Base-by-base conservation (phyloP, 2,888 invertebrate genomes). In the Calameuta pallipes region DNA sequence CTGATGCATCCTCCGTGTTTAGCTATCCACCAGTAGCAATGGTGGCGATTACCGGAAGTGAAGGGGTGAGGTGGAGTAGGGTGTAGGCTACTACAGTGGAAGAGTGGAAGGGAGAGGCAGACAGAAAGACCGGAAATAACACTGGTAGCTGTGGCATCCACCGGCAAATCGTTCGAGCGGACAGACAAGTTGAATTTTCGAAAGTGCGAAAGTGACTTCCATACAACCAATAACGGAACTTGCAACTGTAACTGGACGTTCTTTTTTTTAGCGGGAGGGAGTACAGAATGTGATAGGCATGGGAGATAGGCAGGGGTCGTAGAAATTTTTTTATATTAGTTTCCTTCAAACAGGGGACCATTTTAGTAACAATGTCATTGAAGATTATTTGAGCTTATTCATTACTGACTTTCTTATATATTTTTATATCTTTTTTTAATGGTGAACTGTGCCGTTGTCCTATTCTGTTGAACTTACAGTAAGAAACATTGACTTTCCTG, bases 101-200 rank as follows among this genome's bases (percentile, higher is more conserved):
- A 35, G 68, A 71, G 31, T 36, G 70, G 73, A 77, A 79, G 77
- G 75, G 78, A 78, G 81, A 77, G 83, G 83, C 81, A 83, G 80
- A 77, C 76, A 80, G 85, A 83, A 85, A 80, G 84, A 88, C 87
- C 90, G 90, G 90, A 90, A 89, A 88, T 84, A 87, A 86, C 86
- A 87, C 88, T 88, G 87, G 88, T 88, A 89, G 86, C 84, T 87
- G 84, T 86, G 87, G 85, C 89, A 84, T 85, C 85, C 85, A 84
- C 83, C 80, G 80, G 56, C 56, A 81, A 84, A 56, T 23, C 81
- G 84, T 84, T 83, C 83, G 76, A 76, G 82, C 83, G 84, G 83
- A 83, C 82, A 79, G 83, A 77, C 82, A 78, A 69, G 69, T 75
- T 71, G 56, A 79, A 80, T 80, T 77, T 85, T 87, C 81, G 83